Percentiles rank a stretch among this genome's conserved stretches.
Evolutionary conservation across 2,888 invertebrate genomes (phyloP).

Genomic region (Hipparchia semele): DNA sequence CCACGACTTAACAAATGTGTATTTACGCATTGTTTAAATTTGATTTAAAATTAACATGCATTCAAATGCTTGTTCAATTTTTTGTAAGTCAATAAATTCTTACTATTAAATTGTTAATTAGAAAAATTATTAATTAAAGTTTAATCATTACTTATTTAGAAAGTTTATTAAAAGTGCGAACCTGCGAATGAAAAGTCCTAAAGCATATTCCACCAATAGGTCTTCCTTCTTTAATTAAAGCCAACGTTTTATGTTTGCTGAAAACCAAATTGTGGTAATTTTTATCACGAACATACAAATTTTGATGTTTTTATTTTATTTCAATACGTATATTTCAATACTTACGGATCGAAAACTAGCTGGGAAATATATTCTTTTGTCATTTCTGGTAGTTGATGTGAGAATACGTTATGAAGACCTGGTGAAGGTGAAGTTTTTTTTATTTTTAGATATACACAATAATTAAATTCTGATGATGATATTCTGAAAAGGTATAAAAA

Average conservation of each 20-base stretch:
- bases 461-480: background rate
- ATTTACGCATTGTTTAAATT: no score
- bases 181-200: constrained; percentile 94
- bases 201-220: constrained; percentile 99
- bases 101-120: no score
- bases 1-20: no score
- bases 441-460: background rate
- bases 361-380: constrained; percentile 98
- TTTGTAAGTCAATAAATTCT: no score
- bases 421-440: constrained; percentile 33
- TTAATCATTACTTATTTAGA: no score
- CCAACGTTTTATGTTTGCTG: constrained; percentile 96
- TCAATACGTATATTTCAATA: constrained; percentile 42
- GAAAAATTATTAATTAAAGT: no score
- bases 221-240: constrained; percentile 93
- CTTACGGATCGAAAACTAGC: constrained; percentile 96
- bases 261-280: constrained; percentile 45
- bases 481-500: background rate
- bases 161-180: no score
- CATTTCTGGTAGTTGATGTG: constrained; percentile 98
- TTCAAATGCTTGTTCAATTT: no score
- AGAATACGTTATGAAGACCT: constrained; percentile 96
- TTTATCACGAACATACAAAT: background rate
- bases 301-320: no score
- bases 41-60: no score